phyloP scores from a whole-genome alignment of 2,888 invertebrate genomes.

The Apodemia hepburni region DNA sequence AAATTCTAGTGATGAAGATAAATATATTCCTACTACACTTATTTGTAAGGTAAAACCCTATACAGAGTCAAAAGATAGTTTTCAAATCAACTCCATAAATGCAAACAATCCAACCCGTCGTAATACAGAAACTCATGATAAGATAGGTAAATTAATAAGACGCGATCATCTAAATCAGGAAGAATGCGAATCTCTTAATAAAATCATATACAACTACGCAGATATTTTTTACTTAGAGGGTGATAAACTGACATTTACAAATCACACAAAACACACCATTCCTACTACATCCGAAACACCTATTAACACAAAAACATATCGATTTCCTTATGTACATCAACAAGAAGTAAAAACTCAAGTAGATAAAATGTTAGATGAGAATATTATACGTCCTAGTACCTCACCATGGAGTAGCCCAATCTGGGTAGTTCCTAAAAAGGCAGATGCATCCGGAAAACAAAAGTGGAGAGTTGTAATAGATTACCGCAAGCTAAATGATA shows the following conservation, averaged over 20 bases:
- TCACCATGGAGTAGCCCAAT: conserved; percentile 34
- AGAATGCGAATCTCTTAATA: conserved; percentile 30
- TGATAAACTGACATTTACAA: conserved; percentile 34
- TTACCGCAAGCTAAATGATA: conserved; percentile 29
- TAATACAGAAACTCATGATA: neutral
- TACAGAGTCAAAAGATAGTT: neutral
- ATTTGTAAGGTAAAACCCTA: neutral
- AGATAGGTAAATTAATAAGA: neutral
- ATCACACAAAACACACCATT: conserved; percentile 36
- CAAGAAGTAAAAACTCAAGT: conserved; percentile 36
- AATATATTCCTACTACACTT: neutral
- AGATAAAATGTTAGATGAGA: conserved; percentile 33
- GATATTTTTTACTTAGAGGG: conserved; percentile 34
- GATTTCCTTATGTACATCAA: conserved; percentile 38
- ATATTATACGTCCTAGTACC: conserved; percentile 33
- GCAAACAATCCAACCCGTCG: neutral
- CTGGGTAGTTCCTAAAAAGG: conserved; percentile 35
- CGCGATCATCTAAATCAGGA: conserved; percentile 31
- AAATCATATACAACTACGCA: conserved; percentile 27
- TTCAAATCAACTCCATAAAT: neutral
- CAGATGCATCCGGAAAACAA: conserved; percentile 32
- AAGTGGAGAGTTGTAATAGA: conserved; percentile 35
- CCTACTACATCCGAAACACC: conserved; percentile 35
- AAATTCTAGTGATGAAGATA: conserved; percentile 21
- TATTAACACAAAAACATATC: conserved; percentile 37